These are phyloP conservation scores for Brassicogethes aeneus DNA, from an alignment of 2,888 invertebrate species.

Conservation along the genomic window DNA sequence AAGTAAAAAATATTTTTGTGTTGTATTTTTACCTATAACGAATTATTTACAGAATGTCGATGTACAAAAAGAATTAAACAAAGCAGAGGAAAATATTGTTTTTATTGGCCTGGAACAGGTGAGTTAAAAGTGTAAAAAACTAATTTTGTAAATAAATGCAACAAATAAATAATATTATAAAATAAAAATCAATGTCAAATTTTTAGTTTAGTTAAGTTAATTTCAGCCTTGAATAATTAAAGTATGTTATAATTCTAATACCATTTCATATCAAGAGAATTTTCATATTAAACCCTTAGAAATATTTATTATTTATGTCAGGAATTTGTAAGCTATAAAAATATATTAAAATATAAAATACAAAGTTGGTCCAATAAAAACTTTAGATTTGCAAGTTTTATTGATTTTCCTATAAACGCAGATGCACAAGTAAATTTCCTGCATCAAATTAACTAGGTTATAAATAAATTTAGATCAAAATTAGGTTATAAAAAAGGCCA, in stretches of 20 bases:
- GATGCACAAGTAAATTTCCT: constrained; percentile 20
- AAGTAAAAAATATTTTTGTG: constrained; percentile 18
- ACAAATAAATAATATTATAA: not conserved
- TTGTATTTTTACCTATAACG: not conserved
- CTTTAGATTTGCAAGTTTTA: not conserved
- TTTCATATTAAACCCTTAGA: too few relatives aligned
- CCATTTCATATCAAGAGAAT: too few relatives aligned
- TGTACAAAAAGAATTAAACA: constrained; percentile 31
- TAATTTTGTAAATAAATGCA: not conserved
- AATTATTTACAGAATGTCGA: constrained; percentile 26
- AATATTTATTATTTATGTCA: too few relatives aligned
- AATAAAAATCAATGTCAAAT: not conserved
- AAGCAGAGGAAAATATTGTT: constrained; percentile 35
- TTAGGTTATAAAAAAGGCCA: too few relatives aligned
- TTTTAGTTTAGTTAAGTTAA: constrained; percentile 4
- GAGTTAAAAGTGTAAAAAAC: constrained; percentile 21
- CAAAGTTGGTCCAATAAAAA: not conserved
- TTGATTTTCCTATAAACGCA: constrained; percentile 19
- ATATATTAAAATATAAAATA: too few relatives aligned
- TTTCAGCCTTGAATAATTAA: too few relatives aligned
- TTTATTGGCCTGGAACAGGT: constrained; percentile 38
- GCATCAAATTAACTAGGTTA: not conserved
- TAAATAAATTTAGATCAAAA: not conserved
- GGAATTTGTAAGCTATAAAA: too few relatives aligned
- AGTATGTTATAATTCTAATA: too few relatives aligned